A percentile compares a stretch with the other conserved stretches of the same genome.
Conservation (phyloP, 2,888 invertebrate genomes). For the Lasioglossum leucozonium region DNA sequence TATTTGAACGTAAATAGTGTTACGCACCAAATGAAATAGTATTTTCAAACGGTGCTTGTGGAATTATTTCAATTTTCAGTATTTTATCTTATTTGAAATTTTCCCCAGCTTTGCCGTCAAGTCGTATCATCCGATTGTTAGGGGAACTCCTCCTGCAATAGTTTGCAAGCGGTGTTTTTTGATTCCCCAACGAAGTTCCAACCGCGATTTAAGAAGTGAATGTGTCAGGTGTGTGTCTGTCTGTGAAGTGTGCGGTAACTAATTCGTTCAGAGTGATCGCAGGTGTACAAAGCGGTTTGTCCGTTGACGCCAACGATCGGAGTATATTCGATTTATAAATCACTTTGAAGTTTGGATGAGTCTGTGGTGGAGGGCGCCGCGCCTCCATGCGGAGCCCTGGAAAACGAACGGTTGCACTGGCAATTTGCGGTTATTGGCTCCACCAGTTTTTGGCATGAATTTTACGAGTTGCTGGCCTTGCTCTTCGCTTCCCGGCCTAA, state of each 20-base stretch:
- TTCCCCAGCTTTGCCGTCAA: too few species aligned
- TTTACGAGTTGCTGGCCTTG: slow-evolving; percentile 34
- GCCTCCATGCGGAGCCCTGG: slow-evolving; percentile 25
- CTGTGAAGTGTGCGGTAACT: background rate
- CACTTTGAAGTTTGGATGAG: slow-evolving; percentile 56
- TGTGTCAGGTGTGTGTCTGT: background rate
- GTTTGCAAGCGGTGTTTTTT: background rate
- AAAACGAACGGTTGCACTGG: slow-evolving; percentile 47
- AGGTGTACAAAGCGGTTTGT: slow-evolving; percentile 45
- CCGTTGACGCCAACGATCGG: slow-evolving; percentile 29
- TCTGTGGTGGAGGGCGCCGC: slow-evolving; percentile 30
- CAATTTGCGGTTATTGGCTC: slow-evolving; percentile 61
- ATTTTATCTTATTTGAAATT: too few species aligned
- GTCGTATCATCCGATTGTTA: background rate
- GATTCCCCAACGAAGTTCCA: background rate
- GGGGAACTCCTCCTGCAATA: background rate
- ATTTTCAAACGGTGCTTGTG: too few species aligned
- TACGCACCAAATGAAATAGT: background rate
- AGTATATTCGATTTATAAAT: slow-evolving; percentile 59
- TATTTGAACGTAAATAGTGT: background rate
- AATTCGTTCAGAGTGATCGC: slow-evolving; percentile 35
- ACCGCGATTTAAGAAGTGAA: background rate
- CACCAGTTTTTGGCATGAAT: slow-evolving; percentile 38
- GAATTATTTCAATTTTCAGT: too few species aligned
- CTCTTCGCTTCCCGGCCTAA: background rate